Evolutionary conservation across 2,888 invertebrate species (phyloP).

Genomic region (Aelia acuminata): DNA sequence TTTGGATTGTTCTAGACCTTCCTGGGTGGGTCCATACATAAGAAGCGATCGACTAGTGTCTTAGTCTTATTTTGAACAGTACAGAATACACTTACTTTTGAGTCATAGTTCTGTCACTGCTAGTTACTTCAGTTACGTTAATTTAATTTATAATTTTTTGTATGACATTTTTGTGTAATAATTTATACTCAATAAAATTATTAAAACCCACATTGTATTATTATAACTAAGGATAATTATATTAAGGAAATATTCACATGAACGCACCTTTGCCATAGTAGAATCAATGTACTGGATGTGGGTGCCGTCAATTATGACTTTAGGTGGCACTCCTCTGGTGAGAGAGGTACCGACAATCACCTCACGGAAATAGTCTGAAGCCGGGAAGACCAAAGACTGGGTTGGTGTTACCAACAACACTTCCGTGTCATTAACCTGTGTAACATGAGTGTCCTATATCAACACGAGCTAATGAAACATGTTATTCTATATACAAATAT

Average conservation of each 20-base stretch:
- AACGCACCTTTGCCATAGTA: conserved; percentile 70
- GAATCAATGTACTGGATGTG: conserved; percentile 75
- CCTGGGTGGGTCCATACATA: too few species aligned
- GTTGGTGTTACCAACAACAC: conserved; percentile 78
- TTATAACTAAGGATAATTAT: too few species aligned
- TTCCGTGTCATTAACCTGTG: conserved; percentile 69
- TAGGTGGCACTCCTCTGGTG: conserved; percentile 62
- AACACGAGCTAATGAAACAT: conserved; percentile 41
- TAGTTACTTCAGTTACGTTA: too few species aligned
- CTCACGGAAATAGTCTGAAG: conserved; percentile 81
- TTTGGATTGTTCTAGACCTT: too few species aligned
- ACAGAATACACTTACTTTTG: too few species aligned
- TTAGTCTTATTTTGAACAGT: too few species aligned
- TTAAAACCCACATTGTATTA: too few species aligned
- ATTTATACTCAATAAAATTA: too few species aligned
- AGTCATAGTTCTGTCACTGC: too few species aligned
- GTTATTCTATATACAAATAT: conserved; percentile 10
- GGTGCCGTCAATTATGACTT: conserved; percentile 70
- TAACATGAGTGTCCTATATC: conserved; percentile 56
- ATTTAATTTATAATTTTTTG: too few species aligned
- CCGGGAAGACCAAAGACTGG: conserved; percentile 83
- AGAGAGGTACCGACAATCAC: conserved; percentile 69
- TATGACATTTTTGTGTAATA: too few species aligned
- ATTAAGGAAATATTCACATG: neutral
- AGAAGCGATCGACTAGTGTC: too few species aligned